Percentiles rank a stretch among this genome's conserved stretches.
phyloP scores from a whole-genome alignment of 2,113 vertebrate genomes.

The Antennarius striatus region DNA sequence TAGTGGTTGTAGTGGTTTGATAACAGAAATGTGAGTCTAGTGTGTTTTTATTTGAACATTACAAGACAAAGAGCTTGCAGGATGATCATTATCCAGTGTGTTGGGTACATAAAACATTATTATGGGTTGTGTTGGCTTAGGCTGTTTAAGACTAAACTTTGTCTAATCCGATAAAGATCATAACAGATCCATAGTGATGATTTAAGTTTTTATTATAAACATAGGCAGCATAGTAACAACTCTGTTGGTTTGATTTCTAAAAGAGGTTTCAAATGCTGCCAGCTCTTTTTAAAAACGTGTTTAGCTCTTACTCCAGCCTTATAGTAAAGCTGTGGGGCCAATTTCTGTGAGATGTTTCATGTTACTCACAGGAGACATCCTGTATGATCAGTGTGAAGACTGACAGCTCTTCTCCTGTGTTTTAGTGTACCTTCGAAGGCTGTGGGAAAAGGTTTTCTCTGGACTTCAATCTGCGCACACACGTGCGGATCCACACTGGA shows the following conservation, averaged over 20 bases:
- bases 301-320: neutral
- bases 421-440: conserved; percentile 97
- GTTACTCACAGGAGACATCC: neutral
- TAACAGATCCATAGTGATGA: neutral
- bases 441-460: conserved; percentile 98
- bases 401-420: neutral
- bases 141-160: neutral
- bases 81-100: neutral
- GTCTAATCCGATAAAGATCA: neutral
- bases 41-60: too few relatives aligned
- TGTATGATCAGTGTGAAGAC: neutral
- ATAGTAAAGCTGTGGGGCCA: neutral
- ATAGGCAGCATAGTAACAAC: too few relatives aligned
- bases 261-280: too few relatives aligned
- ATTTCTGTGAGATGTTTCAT: neutral
- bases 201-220: too few relatives aligned
- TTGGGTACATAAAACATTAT: neutral
- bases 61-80: neutral
- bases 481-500: conserved; percentile 98
- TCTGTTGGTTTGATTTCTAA: too few relatives aligned
- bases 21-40: too few relatives aligned
- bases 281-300: neutral
- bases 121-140: neutral
- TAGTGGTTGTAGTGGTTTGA: too few relatives aligned
- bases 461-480: conserved; percentile 99